These are phyloP conservation scores for Camptogramma bilineatum DNA, from an alignment of 2,888 invertebrate genomes.

Conservation along the genomic window DNA sequence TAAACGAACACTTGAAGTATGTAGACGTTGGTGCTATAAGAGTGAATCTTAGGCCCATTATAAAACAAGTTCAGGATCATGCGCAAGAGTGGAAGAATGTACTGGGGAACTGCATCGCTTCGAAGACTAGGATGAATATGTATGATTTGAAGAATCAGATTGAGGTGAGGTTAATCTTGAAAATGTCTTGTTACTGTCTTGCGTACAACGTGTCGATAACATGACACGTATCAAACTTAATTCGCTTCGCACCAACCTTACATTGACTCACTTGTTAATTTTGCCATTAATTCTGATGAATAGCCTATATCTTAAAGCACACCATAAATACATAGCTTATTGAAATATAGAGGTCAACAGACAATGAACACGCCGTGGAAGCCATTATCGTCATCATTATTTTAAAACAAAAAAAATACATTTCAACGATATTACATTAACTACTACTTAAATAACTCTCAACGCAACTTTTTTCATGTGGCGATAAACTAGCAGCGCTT, in stretches of 20 bases:
- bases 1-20: slow-evolving; percentile 84
- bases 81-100: slow-evolving; percentile 92
- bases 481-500: too few species aligned
- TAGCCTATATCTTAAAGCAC: too few species aligned
- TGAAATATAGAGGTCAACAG: too few species aligned
- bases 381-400: too few species aligned
- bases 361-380: too few species aligned
- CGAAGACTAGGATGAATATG: slow-evolving; percentile 89
- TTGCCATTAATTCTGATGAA: too few species aligned
- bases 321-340: too few species aligned
- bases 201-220: background rate
- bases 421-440: too few species aligned
- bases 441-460: too few species aligned
- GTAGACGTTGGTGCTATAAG: slow-evolving; percentile 89
- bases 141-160: slow-evolving; percentile 88
- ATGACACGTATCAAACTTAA: background rate
- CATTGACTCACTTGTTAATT: too few species aligned
- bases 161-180: slow-evolving; percentile 78
- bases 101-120: slow-evolving; percentile 89
- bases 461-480: too few species aligned
- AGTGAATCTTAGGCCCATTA: slow-evolving; percentile 90
- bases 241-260: background rate
- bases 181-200: background rate
- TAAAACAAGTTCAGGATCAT: slow-evolving; percentile 87
- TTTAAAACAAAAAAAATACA: too few species aligned